Evolutionary conservation across 2,113 vertebrate species (phyloP), one percentile per base, ranked within the genome.

Genomic region (Echinops telfairi): DNA sequence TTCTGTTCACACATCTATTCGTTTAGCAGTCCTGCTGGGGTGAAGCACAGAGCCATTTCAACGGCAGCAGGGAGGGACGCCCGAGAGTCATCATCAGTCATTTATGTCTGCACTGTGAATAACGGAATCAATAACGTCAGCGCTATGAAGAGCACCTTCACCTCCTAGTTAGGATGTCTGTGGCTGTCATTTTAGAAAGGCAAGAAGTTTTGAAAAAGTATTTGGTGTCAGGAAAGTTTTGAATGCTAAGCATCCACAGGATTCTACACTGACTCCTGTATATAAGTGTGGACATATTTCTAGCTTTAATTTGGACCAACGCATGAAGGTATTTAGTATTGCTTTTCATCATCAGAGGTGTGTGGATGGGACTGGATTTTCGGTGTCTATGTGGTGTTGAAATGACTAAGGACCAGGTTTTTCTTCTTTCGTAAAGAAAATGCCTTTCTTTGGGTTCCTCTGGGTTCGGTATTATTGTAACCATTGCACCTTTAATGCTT

Each of bases 91-190:
- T 89, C 95, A 96, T 92, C 53, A 60, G 86, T 96, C 79, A 96
- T 94, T 97, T 93, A 62, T 88, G 86, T 77, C 91, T 79, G 40
- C 11, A 17, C 23, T 2, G 47, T 93, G 97, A 96, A 92, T 96
- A 95, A 93, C 2, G 38, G 8, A 97, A 96, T 97, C 91, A 90
- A 23, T 95, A 96, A 94, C 58, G 81, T 77, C 76, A 95, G 89
- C 15, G 73, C 94, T 36, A 75, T 60, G 78, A 97, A 86, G 27
- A 96, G 71, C 3, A 4, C 84, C 80, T 97, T 97, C 88, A 93
- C 89, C 93, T 87, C 68, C 88, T 89, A 95, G 82, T 96, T 97
- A 96, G 92, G 73, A 62, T 96, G 92, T 81, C 29, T 84, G 93
- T 2, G 15, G 33, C 70, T 77, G 70, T 47, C 92, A 96, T 83